Percentiles rank a stretch among this genome's conserved stretches.
phyloP scores from a whole-genome alignment of 2,113 vertebrate species.

The Halichoerus grypus region DNA sequence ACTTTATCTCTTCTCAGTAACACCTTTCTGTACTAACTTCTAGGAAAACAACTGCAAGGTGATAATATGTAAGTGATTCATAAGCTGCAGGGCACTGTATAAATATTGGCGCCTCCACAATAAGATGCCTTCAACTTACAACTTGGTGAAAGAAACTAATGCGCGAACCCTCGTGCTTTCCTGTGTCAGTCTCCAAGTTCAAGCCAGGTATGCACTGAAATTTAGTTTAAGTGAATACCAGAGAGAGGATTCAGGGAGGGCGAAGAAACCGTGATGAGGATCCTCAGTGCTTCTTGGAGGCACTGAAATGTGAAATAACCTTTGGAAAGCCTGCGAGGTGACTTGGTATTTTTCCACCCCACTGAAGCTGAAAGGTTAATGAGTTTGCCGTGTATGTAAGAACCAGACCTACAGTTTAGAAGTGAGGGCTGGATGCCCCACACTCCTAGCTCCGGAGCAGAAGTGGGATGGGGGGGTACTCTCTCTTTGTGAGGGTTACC shows the following conservation, averaged over 20 bases:
- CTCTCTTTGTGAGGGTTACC: too few relatives aligned
- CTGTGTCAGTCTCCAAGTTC: background rate
- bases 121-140: background rate
- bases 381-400: background rate
- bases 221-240: background rate
- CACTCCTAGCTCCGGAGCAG: rapidly evolving
- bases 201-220: background rate
- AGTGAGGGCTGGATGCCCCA: background rate
- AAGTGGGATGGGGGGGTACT: background rate
- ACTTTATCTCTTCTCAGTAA: background rate
- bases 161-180: too few relatives aligned
- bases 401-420: background rate
- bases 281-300: background rate
- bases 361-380: background rate
- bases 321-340: background rate
- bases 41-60: background rate
- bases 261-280: rapidly evolving
- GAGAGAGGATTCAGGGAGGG: too few relatives aligned
- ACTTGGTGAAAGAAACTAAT: background rate
- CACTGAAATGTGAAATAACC: background rate
- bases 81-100: background rate
- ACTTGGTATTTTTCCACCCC: background rate
- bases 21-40: background rate
- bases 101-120: rapidly evolving
- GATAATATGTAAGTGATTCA: background rate